Percentiles rank a stretch among this genome's conserved stretches.
phyloP scores from a whole-genome alignment of 2,797 vertebrate species.

The Leptodactylus fallax region DNA sequence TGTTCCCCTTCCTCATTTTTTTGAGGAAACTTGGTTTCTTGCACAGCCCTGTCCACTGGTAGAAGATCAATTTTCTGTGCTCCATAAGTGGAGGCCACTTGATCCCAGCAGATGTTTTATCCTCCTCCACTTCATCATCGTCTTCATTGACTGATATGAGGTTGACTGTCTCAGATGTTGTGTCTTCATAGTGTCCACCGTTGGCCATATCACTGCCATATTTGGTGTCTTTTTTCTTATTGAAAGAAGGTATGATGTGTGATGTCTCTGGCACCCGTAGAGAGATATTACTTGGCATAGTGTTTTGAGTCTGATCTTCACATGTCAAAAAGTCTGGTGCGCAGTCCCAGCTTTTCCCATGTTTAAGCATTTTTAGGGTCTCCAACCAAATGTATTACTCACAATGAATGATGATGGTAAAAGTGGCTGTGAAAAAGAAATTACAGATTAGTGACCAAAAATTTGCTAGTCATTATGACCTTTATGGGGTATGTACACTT shows the following conservation, averaged over 20 bases:
- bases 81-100: not conserved
- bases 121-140: not conserved
- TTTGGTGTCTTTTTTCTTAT: not conserved
- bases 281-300: not conserved
- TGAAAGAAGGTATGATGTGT: not conserved
- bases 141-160: not conserved
- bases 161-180: not conserved
- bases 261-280: not conserved
- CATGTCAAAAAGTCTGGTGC: not conserved
- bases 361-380: not conserved
- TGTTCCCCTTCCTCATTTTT: not conserved
- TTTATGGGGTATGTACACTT: no score
- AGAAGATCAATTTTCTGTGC: not conserved
- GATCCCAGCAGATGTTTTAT: not conserved
- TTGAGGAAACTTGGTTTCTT: not conserved
- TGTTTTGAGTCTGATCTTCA: not conserved
- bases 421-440: not conserved
- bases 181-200: not conserved
- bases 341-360: not conserved
- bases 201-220: not conserved
- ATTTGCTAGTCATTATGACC: no score
- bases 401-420: not conserved
- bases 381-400: not conserved
- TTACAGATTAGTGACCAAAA: not conserved
- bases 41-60: not conserved